These are phyloP conservation scores for Cataglyphis hispanica DNA, from an alignment of 1,140 invertebrate genomes.

Conservation along the genomic window DNA sequence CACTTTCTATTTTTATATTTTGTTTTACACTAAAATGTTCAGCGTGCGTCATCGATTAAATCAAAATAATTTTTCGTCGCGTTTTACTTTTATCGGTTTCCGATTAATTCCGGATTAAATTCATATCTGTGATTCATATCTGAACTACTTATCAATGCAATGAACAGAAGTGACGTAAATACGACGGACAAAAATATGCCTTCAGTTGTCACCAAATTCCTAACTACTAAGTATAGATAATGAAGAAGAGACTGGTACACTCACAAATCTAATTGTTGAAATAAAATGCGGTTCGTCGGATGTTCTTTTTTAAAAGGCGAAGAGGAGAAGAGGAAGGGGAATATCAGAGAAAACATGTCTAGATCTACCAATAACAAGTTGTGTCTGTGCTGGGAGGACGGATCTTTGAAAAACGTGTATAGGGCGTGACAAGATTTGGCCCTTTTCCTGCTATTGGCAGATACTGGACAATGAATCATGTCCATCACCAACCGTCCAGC, in stretches of 20 bases:
- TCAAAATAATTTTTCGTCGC: background rate
- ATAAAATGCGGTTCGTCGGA: background rate
- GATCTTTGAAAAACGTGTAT: too few relatives aligned
- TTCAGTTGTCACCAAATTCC: background rate
- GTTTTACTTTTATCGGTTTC: background rate
- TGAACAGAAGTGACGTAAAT: background rate
- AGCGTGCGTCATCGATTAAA: background rate
- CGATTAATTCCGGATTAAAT: background rate
- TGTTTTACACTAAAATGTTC: background rate
- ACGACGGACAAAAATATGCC: background rate
- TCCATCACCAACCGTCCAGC: too few relatives aligned
- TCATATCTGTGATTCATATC: background rate
- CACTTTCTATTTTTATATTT: background rate
- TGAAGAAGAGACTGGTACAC: background rate
- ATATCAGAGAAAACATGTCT: conserved; percentile 8
- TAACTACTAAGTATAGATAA: background rate
- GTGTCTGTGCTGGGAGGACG: background rate
- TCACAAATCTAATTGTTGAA: conserved; percentile 34
- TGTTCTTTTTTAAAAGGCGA: conserved; percentile 16
- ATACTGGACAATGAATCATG: too few relatives aligned
- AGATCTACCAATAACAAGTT: conserved; percentile 45
- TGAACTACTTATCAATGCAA: background rate
- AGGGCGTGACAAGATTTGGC: too few relatives aligned
- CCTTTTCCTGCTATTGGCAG: too few relatives aligned
- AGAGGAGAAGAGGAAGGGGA: background rate